A percentile compares a stretch with the other conserved stretches of the same genome.
Evolutionary conservation across 2,113 vertebrate genomes (phyloP).

Genomic region (Xenopus laevis): DNA sequence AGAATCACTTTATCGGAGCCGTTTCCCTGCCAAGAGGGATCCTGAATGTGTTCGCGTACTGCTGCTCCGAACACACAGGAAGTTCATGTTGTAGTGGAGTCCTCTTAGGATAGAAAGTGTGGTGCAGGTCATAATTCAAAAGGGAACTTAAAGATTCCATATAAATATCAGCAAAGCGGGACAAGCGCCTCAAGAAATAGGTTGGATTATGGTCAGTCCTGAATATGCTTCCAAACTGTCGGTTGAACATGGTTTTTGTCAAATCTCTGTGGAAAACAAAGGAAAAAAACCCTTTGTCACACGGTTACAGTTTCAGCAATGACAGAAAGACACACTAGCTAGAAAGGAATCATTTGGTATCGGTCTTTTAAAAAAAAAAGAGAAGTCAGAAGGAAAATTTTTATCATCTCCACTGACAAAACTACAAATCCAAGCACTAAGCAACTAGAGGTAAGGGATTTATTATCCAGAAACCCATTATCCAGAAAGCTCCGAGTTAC

Average conservation of each 20-base stretch:
- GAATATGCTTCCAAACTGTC: constrained; percentile 92
- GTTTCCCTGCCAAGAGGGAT: constrained; percentile 59
- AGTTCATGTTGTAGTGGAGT: constrained; percentile 94
- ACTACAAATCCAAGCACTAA: too few species aligned
- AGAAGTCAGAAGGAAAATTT: too few species aligned
- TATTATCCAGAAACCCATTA: too few species aligned
- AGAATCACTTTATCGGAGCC: constrained; percentile 60
- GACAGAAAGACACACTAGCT: too few species aligned
- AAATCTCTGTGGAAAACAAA: constrained; percentile 66
- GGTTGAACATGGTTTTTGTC: constrained; percentile 89
- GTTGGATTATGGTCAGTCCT: constrained; percentile 96
- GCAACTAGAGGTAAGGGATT: too few species aligned
- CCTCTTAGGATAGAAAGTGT: constrained; percentile 92
- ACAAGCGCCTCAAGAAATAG: constrained; percentile 93
- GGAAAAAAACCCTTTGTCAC: too few species aligned
- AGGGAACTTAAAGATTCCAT: constrained; percentile 96
- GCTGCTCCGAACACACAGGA: constrained; percentile 76
- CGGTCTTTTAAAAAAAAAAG: too few species aligned
- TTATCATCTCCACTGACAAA: too few species aligned
- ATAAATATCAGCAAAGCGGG: constrained; percentile 95
- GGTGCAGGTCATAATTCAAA: constrained; percentile 85
- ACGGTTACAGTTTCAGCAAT: too few species aligned
- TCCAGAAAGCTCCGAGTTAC: too few species aligned
- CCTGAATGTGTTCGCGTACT: constrained; percentile 53
- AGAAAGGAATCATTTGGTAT: too few species aligned